Conservation (phyloP, 2,797 vertebrate species). For the Channa striata region DNA sequence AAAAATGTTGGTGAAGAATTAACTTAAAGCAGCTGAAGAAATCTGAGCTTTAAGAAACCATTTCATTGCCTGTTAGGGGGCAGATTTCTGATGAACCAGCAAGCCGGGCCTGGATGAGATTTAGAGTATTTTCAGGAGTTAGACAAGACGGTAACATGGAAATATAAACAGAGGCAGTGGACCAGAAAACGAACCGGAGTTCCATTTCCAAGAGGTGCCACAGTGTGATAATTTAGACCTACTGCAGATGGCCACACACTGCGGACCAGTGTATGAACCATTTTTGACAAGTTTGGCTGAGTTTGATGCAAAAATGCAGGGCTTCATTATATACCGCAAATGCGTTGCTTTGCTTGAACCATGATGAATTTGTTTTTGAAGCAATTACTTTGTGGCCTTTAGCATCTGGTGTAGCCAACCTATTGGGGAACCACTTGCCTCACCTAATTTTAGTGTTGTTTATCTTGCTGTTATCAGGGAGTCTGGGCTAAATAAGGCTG, state of each 20-base stretch:
- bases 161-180: constrained; percentile 70
- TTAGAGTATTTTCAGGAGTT: constrained; percentile 55
- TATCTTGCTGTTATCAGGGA: constrained; percentile 72
- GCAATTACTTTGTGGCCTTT: constrained; percentile 43
- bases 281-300: constrained; percentile 58
- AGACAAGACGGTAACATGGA: constrained; percentile 71
- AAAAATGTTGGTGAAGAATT: constrained; percentile 42
- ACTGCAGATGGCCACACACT: constrained; percentile 57
- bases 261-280: constrained; percentile 45
- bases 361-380: constrained; percentile 35
- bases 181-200: constrained; percentile 68
- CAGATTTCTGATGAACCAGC: constrained; percentile 64
- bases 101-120: constrained; percentile 45
- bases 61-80: constrained; percentile 58
- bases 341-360: constrained; percentile 21
- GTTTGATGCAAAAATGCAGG: constrained; percentile 48
- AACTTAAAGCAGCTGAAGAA: constrained; percentile 42
- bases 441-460: constrained; percentile 80
- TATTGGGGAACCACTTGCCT: constrained; percentile 66
- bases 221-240: constrained; percentile 72
- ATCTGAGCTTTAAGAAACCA: constrained; percentile 40
- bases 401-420: constrained; percentile 38
- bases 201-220: constrained; percentile 65
- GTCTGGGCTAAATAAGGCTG: constrained; percentile 71
- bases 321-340: constrained; percentile 43